Evolutionary conservation across 2,113 vertebrate species (phyloP), one percentile per base, ranked within the genome.

Genomic region (Antechinus stuartii): DNA sequence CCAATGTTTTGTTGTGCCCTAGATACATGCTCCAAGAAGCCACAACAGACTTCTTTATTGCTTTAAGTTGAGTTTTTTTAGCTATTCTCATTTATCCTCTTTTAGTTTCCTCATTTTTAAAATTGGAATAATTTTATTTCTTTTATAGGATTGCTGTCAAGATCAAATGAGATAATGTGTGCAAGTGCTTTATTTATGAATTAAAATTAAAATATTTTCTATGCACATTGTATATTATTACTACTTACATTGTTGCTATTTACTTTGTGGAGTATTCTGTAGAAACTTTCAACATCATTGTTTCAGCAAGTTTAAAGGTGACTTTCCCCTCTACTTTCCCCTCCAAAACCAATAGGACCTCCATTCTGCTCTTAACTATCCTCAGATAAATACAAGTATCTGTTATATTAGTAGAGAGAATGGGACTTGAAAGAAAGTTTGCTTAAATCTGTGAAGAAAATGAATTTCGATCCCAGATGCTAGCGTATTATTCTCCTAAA

Each of bases 391-490:
- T 96, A 95, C 95, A 90, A 95, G 95, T 91, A 61, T 96, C 61
- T 96, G 97, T 89, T 96, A 57, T 24, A 76, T 97, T 92, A 97
- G 96, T 93, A 76, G 93, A 96, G 49, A 93, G 97, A 98, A 97
- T 96, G 54, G 96, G 96, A 97, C 97, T 47, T 94, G 90, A 93
- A 94, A 93, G 97, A 97, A 96, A 98, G 96, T 97, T 96, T 97
- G 95, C 91, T 96, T 98, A 96, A 98, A 98, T 98, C 98, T 98
- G 97, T 98, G 97, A 98, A 98, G 95, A 98, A 98, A 98, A 98
- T 98, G 9, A 96, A 96, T 98, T 98, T 98, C 14, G 7, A 98
- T 98, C 96, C 89, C 95, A 47, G 95, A 95, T 76, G 94, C 95
- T 97, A 97, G 95, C 96, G 90, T 96, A 96, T 98, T 98, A 95